Conservation (phyloP, 2,113 vertebrate species). For the Melospiza melodia region DNA sequence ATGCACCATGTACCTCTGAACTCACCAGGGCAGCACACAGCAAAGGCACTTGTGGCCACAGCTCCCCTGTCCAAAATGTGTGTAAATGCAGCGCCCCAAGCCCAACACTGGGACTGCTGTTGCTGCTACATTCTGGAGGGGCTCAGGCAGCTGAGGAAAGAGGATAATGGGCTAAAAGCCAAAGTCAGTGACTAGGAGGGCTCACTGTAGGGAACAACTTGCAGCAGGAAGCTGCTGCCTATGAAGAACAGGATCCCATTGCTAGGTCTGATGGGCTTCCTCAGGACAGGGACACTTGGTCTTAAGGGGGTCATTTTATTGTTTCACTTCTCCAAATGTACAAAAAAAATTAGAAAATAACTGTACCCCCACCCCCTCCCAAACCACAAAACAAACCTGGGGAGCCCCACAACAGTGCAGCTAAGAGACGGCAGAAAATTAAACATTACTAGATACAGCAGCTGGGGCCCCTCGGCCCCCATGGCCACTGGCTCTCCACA, state of each 20-base stretch:
- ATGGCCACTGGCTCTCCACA: slow-evolving; percentile 26
- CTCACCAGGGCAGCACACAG: rapidly evolving
- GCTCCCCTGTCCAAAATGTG: neutral
- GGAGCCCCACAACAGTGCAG: slow-evolving; percentile 78
- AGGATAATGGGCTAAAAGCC: neutral
- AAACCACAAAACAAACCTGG: slow-evolving; percentile 72
- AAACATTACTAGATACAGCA: slow-evolving; percentile 72
- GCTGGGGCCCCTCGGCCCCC: slow-evolving; percentile 52
- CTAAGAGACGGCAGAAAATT: slow-evolving; percentile 73
- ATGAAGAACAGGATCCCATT: neutral
- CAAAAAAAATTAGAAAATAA: slow-evolving; percentile 87
- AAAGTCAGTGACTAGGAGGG: neutral
- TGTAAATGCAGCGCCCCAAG: rapidly evolving
- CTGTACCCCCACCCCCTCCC: slow-evolving; percentile 56
- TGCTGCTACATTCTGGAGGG: neutral
- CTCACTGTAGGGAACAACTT: neutral
- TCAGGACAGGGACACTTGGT: neutral
- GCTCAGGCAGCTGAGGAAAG: neutral
- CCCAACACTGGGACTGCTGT: neutral
- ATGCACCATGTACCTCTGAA: rapidly evolving
- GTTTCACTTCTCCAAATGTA: slow-evolving; percentile 82
- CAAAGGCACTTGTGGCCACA: neutral
- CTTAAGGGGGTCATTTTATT: slow-evolving; percentile 80
- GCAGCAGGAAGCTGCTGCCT: neutral
- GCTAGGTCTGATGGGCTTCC: neutral